Evolutionary conservation across 2,888 invertebrate genomes (phyloP), one percentile per base, ranked within the genome.

Genomic region (Sussaba pulchella): DNA sequence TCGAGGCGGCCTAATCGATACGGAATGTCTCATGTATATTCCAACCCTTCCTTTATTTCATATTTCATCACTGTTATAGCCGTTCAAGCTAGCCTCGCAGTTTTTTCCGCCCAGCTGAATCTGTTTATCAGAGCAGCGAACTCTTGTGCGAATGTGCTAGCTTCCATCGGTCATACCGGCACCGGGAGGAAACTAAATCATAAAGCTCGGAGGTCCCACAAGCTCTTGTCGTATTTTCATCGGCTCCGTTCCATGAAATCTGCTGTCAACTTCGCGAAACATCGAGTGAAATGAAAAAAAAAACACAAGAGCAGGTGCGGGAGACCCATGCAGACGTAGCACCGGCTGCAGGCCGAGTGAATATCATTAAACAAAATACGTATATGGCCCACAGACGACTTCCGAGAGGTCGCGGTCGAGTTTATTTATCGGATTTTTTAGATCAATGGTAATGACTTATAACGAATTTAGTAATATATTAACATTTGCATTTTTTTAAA

Each of bases 221-320:
- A 71, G 66, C 52, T 54, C 69, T 24, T 41, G 54, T 67, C 69
- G 74, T 63, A 84, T 84, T 82, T 75, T 36, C 70, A 80, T 76
- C 79, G 67, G 61, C 81, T 81, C 64, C 64, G 71, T 83, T 79
- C 81, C 84, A 78, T 82, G 81, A 84, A 84, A 83, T 82, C 72
- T 50, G 66, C 82, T 82, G 83, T 83, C 84, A 84, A 70, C 70
- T 19, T 12, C 45, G 24, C 57, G 54, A 61, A 52, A 70, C 59
- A 59, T 64, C 64, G 69, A 57, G 66, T 64, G 74, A 50, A 67
- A 19, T n/a, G n/a, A n/a, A 31, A 17, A 10, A 14, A 45, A 70
- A 54, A 24, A 31, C 1, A 63, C 17, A 17, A n/a, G 24, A 26
- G n/a, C 24, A n/a, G n/a, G 52, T n/a, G 9, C 26, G 21, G 52